These are phyloP conservation scores for human DNA, from an alignment of 2,113 vertebrate species.

Conservation along the genomic window DNA sequence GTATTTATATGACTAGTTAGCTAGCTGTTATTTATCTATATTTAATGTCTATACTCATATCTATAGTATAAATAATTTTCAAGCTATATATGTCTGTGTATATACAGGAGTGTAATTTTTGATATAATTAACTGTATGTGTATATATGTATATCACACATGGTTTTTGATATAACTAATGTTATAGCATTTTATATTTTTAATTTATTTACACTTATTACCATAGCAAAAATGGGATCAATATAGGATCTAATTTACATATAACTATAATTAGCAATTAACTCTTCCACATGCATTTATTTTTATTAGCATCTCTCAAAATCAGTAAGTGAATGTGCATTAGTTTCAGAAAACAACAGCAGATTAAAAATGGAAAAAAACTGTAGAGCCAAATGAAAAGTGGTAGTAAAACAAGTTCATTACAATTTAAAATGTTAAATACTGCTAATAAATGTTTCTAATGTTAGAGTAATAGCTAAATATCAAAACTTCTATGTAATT, in stretches of 20 bases:
- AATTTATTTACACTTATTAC: not conserved
- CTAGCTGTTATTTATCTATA: not conserved
- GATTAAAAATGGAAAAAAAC: not conserved
- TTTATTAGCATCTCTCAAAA: conserved; percentile 21
- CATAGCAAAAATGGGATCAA: not conserved
- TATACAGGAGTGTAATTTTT: not conserved
- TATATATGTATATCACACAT: not conserved
- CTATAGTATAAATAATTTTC: not conserved
- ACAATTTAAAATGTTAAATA: not conserved
- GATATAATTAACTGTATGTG: not conserved
- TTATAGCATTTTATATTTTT: not conserved
- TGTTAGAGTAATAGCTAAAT: conserved; percentile 44
- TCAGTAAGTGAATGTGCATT: not conserved
- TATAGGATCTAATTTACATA: not conserved
- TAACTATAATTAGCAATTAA: not conserved
- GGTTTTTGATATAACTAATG: not conserved
- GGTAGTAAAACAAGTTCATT: not conserved
- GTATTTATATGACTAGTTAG: not conserved
- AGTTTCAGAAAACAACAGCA: not conserved
- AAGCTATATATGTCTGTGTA: not conserved
- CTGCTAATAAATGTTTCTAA: conserved; percentile 16
- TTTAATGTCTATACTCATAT: not conserved
- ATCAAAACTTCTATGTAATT: conserved; percentile 77
- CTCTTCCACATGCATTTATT: not conserved
- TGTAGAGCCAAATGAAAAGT: not conserved